Conservation (phyloP, 53 echinoderm and acorn worm genomes). For the Luidia sarsii region DNA sequence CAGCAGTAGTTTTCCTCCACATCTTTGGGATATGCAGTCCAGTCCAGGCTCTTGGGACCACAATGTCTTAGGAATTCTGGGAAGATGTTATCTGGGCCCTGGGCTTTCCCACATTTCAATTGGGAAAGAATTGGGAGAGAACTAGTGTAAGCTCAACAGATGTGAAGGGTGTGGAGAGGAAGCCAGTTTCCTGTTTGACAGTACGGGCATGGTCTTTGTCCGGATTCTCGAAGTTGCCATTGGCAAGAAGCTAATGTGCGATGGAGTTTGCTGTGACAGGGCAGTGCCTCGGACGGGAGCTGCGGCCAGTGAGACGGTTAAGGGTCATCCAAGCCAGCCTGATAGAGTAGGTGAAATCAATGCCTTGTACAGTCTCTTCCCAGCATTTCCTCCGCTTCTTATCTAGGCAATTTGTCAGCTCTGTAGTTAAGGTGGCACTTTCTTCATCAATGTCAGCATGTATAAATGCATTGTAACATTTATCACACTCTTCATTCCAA, state of each 20-base stretch:
- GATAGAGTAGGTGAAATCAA: not conserved
- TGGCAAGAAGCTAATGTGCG: not conserved
- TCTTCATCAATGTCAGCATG: not conserved
- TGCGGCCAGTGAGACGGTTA: not conserved
- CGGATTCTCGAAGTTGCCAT: not conserved
- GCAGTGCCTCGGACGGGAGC: not conserved
- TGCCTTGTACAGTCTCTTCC: not conserved
- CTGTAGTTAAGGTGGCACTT: not conserved
- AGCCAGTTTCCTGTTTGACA: too few relatives aligned
- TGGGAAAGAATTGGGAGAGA: too few relatives aligned
- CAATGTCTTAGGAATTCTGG: slow-evolving; percentile 26
- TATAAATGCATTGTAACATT: not conserved
- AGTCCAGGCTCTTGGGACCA: slow-evolving; percentile 7
- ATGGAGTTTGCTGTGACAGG: not conserved
- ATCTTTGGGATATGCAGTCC: not conserved
- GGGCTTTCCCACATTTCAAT: not conserved
- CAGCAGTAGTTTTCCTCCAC: not conserved
- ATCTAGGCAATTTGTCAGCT: not conserved
- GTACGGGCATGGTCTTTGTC: not conserved
- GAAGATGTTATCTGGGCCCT: slow-evolving; percentile 43
- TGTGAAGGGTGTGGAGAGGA: too few relatives aligned
- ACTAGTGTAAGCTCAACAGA: too few relatives aligned
- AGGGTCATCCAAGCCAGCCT: not conserved
- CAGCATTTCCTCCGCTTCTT: not conserved
- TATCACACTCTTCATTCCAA: not conserved